Percentiles rank a stretch among this genome's conserved stretches.
phyloP scores from a whole-genome alignment of 1,140 invertebrate species.

The Sycobia sp. region DNA sequence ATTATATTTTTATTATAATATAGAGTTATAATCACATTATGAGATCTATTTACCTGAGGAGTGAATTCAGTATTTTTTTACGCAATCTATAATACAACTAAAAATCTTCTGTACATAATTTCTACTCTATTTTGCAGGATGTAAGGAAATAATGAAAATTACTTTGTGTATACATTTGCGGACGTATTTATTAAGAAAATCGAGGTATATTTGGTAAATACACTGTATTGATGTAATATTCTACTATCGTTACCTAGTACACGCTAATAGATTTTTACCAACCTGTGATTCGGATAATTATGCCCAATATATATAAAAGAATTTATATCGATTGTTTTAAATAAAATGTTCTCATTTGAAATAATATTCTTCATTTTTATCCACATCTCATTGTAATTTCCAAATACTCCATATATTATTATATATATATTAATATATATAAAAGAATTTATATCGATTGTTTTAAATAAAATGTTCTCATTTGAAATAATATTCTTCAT shows the following conservation, averaged over 20 bases:
- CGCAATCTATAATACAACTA: background rate
- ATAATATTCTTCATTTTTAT: no score
- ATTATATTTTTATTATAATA: background rate
- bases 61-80: constrained; percentile 20
- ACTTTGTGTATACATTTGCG: background rate
- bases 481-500: background rate
- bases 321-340: constrained; percentile 9
- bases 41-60: background rate
- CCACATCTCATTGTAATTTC: background rate
- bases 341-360: constrained; percentile 25
- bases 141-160: constrained; percentile 3
- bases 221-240: constrained; percentile 1
- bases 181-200: constrained; percentile 10
- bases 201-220: constrained; percentile 15
- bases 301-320: background rate
- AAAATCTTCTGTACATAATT: constrained; percentile 18
- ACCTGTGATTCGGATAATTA: constrained; percentile 11
- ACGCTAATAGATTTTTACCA: constrained; percentile 2
- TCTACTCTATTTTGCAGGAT: background rate
- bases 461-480: constrained; percentile 31
- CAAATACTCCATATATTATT: background rate
- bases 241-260: background rate
- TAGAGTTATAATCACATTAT: constrained; percentile 4
- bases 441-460: background rate
- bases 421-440: background rate